These are phyloP conservation scores for Nasonovia ribisnigri DNA, from an alignment of 2,888 invertebrate species.

Conservation along the genomic window DNA sequence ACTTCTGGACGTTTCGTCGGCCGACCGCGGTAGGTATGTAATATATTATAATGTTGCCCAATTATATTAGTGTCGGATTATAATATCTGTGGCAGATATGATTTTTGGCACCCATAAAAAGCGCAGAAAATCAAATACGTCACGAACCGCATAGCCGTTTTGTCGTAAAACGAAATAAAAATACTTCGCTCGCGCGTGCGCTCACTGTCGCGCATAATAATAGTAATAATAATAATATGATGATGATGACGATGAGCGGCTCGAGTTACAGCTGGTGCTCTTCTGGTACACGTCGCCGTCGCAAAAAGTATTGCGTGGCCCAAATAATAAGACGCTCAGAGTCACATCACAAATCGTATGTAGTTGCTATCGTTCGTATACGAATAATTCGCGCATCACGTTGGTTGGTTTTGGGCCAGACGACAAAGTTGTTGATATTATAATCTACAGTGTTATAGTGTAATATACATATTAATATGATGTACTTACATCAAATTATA, in stretches of 20 bases:
- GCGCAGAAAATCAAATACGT: not conserved
- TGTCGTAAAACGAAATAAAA: conserved; percentile 39
- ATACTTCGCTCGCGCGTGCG: not conserved
- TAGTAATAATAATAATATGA: not conserved
- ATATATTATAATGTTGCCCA: not conserved
- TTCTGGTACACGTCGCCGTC: not conserved
- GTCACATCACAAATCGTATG: not conserved
- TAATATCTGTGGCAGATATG: not conserved
- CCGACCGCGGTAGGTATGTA: not conserved
- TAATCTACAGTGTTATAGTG: not conserved
- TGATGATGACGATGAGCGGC: not conserved
- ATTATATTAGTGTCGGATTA: conserved; percentile 44
- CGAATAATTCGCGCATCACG: not conserved
- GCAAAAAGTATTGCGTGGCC: not conserved
- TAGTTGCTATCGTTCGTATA: not conserved
- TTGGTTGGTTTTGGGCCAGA: not conserved
- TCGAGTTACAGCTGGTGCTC: not conserved
- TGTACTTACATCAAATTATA: not conserved
- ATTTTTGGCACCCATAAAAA: conserved; percentile 11
- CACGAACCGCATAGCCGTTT: not conserved
- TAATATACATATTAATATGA: not conserved
- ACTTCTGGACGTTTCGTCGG: conserved; percentile 37
- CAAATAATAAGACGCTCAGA: not conserved
- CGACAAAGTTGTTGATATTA: not conserved
- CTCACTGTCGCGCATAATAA: not conserved